Evolutionary conservation across 2,888 invertebrate species (phyloP).

Genomic region (Kryphioiulus occultus): DNA sequence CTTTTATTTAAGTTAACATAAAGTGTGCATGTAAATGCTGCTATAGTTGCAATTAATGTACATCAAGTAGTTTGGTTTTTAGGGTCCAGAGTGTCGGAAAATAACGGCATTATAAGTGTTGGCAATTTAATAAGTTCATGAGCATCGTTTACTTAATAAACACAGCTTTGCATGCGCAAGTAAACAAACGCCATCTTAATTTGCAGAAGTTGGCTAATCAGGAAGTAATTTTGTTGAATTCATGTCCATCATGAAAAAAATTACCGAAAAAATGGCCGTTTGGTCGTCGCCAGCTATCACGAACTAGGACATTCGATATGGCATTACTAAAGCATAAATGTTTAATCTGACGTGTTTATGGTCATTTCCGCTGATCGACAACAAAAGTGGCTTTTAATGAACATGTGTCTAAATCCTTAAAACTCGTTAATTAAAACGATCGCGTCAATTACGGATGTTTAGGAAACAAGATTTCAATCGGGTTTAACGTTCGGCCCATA

Average conservation of each 20-base stretch:
- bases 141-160: neutral
- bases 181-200: neutral
- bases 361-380: constrained; percentile 25
- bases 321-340: neutral
- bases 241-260: neutral
- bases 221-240: neutral
- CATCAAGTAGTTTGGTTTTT: too few relatives aligned
- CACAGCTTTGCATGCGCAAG: neutral
- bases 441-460: constrained; percentile 18
- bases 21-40: too few relatives aligned
- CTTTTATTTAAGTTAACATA: too few relatives aligned
- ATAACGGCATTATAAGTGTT: neutral
- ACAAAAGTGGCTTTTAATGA: constrained; percentile 39
- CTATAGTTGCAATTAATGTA: too few relatives aligned
- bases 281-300: neutral
- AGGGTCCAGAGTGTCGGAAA: too few relatives aligned
- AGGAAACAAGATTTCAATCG: constrained; percentile 3
- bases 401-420: constrained; percentile 32
- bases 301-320: neutral
- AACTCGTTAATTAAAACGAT: constrained; percentile 22
- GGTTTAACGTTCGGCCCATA: neutral
- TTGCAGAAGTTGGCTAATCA: neutral
- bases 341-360: constrained; percentile 10
- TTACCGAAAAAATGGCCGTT: neutral
- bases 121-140: neutral